Evolutionary conservation across 2,113 vertebrate species (phyloP).

Genomic region (Mirounga angustirostris): DNA sequence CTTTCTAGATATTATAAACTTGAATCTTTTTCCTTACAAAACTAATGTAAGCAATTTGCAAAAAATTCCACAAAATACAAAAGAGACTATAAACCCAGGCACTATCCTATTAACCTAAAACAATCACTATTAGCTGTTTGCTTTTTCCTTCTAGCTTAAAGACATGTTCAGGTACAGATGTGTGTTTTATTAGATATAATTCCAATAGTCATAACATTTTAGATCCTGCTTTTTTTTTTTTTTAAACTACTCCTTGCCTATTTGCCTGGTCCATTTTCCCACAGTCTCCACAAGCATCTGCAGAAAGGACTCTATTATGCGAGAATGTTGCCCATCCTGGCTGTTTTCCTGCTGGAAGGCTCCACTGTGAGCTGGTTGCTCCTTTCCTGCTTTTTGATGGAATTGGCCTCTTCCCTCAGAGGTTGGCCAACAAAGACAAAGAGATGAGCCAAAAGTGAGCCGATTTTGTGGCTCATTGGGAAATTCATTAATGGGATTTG

Average conservation of each 20-base stretch:
- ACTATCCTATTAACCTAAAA: not conserved
- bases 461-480: not conserved
- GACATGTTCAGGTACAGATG: not conserved
- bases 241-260: not conserved
- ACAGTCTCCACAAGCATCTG: accelerated
- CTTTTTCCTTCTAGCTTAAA: not conserved
- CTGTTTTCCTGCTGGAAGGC: not conserved
- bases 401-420: not conserved
- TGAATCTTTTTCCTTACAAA: not conserved
- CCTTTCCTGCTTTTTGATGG: not conserved
- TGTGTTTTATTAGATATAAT: not conserved
- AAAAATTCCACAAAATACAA: not conserved
- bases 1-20: not conserved
- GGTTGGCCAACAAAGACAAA: not conserved
- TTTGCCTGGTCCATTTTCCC: not conserved
- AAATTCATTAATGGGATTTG: not conserved
- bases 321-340: not conserved
- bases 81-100: not conserved
- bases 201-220: not conserved
- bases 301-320: not conserved
- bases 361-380: not conserved
- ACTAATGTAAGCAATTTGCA: not conserved
- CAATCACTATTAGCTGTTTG: not conserved
- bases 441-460: not conserved
- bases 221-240: not conserved